A percentile compares a stretch with the other conserved stretches of the same genome.
Conservation (phyloP, 2,888 invertebrate genomes). For the Adela reaumurella region DNA sequence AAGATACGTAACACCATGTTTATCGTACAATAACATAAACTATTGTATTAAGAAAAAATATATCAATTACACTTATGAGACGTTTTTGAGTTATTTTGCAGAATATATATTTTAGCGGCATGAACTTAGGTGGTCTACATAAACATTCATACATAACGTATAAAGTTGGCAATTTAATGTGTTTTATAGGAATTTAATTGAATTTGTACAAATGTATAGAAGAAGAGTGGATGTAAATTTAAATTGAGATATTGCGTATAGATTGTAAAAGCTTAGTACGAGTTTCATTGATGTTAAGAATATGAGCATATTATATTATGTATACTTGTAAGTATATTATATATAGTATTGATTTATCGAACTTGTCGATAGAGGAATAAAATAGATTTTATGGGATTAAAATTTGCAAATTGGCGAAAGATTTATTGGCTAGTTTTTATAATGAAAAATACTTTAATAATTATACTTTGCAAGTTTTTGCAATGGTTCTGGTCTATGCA, state of each 20-base stretch:
- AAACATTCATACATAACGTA: not conserved
- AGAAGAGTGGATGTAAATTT: not conserved
- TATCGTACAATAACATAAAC: not conserved
- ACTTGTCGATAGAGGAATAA: too few relatives aligned
- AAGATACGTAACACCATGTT: not conserved
- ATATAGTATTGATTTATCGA: too few relatives aligned
- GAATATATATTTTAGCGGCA: not conserved
- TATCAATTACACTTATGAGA: slow-evolving; percentile 4
- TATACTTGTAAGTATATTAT: too few relatives aligned
- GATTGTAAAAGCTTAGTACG: not conserved
- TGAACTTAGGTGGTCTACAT: not conserved
- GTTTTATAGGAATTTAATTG: not conserved
- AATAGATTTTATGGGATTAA: too few relatives aligned
- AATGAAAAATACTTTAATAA: too few relatives aligned
- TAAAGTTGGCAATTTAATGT: not conserved
- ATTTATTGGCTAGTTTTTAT: too few relatives aligned
- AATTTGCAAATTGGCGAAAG: too few relatives aligned
- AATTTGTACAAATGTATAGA: not conserved
- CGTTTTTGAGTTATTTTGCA: slow-evolving; percentile 2
- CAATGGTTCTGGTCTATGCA: too few relatives aligned
- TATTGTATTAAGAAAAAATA: not conserved
- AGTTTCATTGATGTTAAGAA: too few relatives aligned
- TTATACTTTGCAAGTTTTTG: too few relatives aligned
- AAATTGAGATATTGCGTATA: not conserved
- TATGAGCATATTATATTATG: too few relatives aligned